Evolutionary conservation across 2,113 vertebrate genomes (phyloP), one percentile per base, ranked within the genome.

Genomic region (Rattus rattus): DNA sequence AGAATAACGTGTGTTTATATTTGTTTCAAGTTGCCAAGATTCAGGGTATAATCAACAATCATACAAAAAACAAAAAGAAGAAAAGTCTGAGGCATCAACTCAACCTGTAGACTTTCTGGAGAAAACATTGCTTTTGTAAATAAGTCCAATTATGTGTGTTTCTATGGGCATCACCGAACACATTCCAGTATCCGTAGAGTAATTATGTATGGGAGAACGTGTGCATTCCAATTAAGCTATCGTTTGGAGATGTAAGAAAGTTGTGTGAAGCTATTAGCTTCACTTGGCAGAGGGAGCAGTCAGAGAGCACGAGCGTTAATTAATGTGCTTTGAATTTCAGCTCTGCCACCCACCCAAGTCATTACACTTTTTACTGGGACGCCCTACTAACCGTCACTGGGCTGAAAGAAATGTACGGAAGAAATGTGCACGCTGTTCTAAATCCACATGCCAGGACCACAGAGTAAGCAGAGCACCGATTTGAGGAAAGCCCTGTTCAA

Each of bases 51-150:
- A 72, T 85, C 75, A 28, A 79, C 52, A 63, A 84, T 59, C 52
- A 5, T 85, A 49, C 67, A 81, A 36, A 2, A 7, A 10, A 4
- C 22, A 73, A n/a, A n/a, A 73, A 39, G 3, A 88, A 2, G 89
- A 61, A 2, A 16, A 16, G 30, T 12, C 47, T 61, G 52, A 73
- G 65, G 11, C 63, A 91, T 67, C 26, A 85, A 84, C 19, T 80
- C 88, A 91, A 54, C 13, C 14, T 52, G 13, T 8, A n/a, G 12
- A 54, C 47, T 39, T 61, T 81, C 7, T 30, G 17, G n/a, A 39
- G 1, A 81, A 80, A 90, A 30, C 3, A 33, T 76, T 73, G 90
- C 65, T 94, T 94, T 75, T 90, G 59, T 79, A 75, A 92, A 75
- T 76, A 54, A 95, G 19, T 61, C 36, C 22, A 87, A 54, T n/a